Evolutionary conservation across 1,140 invertebrate species (phyloP), one percentile per base, ranked within the genome.

Genomic region (Agrilus planipennis): DNA sequence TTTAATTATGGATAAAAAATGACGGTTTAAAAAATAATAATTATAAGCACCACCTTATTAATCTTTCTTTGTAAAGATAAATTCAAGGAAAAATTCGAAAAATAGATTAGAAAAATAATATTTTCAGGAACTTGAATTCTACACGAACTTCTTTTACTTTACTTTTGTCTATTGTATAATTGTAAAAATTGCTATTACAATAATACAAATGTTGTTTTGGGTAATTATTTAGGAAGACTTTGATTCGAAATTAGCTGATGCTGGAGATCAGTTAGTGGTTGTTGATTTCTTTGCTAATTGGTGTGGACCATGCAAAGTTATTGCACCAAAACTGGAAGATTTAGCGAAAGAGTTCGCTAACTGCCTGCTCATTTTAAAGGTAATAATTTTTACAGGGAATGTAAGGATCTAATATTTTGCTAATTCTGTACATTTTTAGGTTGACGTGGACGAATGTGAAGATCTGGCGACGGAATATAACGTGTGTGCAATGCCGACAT

Each of bases 221-320:
- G n/a, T n/a, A n/a, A n/a, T n/a, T n/a, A 44, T 57, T n/a, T n/a
- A 61, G 59, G 47, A 46, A 34, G 86, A 92, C 54, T 75, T 92
- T 52, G 65, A 81, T 41, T 58, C 54, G 16, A 76, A 83, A 62
- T 65, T 94, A 34, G 60, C 64, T 1, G 77, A 79, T 45, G 86
- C 88, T 27, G 87, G 84, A 11, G 67, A 74, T 12, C 86, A 84
- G 54, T 66, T 97, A 51, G 82, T 96, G 18, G 77, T 96, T 17
- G 77, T 97, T 39, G 89, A 94, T 58, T 84, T 86, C 52, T 76
- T 68, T 49, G 81, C 81, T 2, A 75, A 75, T 36, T 89, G 84
- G 85, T 89, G 84, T 66, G 91, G 90, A 1, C 93, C 93, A 10
- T 97, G 93, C 71, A 89, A 87, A 63, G 73, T 81, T 64, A 95